These are phyloP conservation scores for Stomatorhinus walkeri DNA, from an alignment of 2,797 vertebrate genomes.

Conservation along the genomic window DNA sequence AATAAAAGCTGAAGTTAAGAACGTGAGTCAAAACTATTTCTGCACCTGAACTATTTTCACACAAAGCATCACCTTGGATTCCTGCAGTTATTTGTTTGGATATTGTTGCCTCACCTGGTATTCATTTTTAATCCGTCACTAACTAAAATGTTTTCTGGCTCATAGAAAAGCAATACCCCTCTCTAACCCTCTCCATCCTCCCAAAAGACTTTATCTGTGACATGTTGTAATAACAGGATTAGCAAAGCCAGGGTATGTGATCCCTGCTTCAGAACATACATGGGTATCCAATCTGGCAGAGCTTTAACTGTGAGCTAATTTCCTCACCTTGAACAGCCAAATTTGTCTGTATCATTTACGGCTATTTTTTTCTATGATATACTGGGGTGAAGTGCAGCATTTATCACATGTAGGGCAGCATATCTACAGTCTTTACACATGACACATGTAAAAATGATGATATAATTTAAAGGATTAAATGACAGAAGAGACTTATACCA, in stretches of 20 bases:
- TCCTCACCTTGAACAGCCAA: neutral
- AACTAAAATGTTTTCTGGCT: neutral
- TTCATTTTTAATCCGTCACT: constrained; percentile 3
- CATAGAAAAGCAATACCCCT: neutral
- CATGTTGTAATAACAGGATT: constrained; percentile 7
- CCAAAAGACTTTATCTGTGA: constrained; percentile 5
- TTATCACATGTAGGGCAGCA: neutral
- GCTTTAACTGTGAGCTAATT: neutral
- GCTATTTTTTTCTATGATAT: neutral
- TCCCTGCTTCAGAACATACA: neutral
- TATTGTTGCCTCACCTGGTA: neutral
- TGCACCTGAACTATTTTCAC: neutral
- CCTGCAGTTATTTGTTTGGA: neutral
- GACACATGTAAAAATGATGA: neutral
- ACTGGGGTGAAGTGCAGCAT: neutral
- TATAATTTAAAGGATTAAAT: neutral
- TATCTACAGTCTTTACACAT: neutral
- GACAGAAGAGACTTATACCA: neutral
- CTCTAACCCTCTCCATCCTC: constrained; percentile 3
- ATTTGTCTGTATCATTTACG: neutral
- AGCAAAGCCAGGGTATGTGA: neutral
- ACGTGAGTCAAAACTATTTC: neutral
- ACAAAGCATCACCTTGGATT: neutral
- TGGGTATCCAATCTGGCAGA: neutral
- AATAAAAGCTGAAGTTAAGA: neutral